phyloP scores from a whole-genome alignment of 2,888 invertebrate genomes.

The Agrochola lychnidis region DNA sequence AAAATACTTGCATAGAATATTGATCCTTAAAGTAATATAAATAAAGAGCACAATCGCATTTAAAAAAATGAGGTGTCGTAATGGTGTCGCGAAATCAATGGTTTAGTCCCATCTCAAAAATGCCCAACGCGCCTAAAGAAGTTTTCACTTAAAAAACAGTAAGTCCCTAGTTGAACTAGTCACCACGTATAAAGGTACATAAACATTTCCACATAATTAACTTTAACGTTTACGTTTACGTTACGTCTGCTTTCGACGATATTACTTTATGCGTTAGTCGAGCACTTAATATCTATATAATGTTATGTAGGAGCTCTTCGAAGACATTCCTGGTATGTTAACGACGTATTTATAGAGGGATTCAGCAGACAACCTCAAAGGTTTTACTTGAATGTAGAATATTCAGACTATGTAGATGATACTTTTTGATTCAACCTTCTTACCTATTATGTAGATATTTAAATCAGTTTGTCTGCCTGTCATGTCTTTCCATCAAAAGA shows the following conservation, averaged over 20 bases:
- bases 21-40: too few species aligned
- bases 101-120: too few species aligned
- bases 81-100: too few species aligned
- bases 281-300: slow-evolving; percentile 44
- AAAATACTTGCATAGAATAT: too few species aligned
- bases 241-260: slow-evolving; percentile 40
- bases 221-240: slow-evolving; percentile 39
- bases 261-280: slow-evolving; percentile 46
- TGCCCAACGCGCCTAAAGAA: too few species aligned
- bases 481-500: not conserved
- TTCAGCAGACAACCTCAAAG: slow-evolving; percentile 17
- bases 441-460: not conserved
- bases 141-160: not conserved
- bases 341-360: slow-evolving; percentile 26
- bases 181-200: slow-evolving; percentile 12
- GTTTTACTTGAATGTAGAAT: slow-evolving; percentile 15
- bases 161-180: slow-evolving; percentile 2
- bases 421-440: slow-evolving; percentile 1
- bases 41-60: too few species aligned
- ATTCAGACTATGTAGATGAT: not conserved
- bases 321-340: slow-evolving; percentile 28
- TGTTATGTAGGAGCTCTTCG: slow-evolving; percentile 27
- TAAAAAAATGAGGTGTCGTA: too few species aligned
- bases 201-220: slow-evolving; percentile 57
- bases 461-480: not conserved